Percentiles rank a stretch among this genome's conserved stretches.
Evolutionary conservation across 92 coral and sea anemone genomes (phyloP).

Genomic region (Heteractis magnifica): DNA sequence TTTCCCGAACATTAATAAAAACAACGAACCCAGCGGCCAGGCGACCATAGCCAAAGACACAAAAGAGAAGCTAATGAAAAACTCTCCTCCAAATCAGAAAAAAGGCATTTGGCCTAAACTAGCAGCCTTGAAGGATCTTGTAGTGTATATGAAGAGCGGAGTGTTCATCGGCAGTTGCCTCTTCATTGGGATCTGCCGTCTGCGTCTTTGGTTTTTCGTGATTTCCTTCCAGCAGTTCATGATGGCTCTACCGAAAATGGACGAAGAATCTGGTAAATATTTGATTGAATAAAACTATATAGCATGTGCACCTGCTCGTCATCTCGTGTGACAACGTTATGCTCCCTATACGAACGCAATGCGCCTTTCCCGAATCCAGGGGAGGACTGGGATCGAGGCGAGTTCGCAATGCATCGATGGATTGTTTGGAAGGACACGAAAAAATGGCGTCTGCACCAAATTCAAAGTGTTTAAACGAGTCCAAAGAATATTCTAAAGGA

Average conservation of each 20-base stretch:
- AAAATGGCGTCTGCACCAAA: too few species aligned
- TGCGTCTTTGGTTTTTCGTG: constrained; percentile 44
- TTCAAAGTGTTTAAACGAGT: too few species aligned
- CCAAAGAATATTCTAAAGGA: too few species aligned
- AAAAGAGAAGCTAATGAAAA: background rate
- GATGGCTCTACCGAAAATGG: constrained; percentile 33
- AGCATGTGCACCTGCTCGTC: too few species aligned
- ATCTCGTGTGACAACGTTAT: too few species aligned
- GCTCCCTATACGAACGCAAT: too few species aligned
- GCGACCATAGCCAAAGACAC: background rate
- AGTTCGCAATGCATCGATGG: too few species aligned
- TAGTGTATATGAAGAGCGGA: constrained; percentile 27
- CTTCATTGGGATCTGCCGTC: constrained; percentile 48
- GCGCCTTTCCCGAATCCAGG: too few species aligned
- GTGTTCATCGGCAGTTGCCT: constrained; percentile 41
- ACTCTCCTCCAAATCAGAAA: background rate
- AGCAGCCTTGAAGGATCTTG: constrained; percentile 9
- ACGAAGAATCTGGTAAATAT: constrained; percentile 32
- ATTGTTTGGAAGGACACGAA: too few species aligned
- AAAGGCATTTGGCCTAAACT: background rate
- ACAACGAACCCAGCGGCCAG: background rate
- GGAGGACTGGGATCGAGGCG: too few species aligned
- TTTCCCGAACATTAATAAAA: constrained; percentile 14
- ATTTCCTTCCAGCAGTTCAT: constrained; percentile 50
- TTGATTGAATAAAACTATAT: background rate